These are phyloP conservation scores for Sitta carolinensis DNA, from an alignment of 2,797 vertebrate genomes.

Conservation along the genomic window DNA sequence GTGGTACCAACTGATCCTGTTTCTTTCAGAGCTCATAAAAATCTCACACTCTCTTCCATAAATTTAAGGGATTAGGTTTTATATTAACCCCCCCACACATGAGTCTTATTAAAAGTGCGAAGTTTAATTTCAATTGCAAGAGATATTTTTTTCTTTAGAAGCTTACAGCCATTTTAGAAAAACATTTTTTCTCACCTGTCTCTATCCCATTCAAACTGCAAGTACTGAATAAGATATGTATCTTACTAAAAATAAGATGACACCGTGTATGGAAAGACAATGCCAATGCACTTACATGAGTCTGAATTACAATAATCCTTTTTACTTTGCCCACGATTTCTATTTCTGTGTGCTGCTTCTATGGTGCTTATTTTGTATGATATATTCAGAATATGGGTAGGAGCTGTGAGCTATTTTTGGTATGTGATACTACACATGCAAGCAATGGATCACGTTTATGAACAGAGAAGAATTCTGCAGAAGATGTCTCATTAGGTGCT, in stretches of 20 bases:
- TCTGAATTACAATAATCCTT: background rate
- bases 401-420: conserved; percentile 38
- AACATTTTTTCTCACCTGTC: background rate
- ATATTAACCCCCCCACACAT: accelerated
- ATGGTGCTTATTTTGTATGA: background rate
- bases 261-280: background rate
- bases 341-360: conserved; percentile 18
- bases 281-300: background rate
- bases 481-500: background rate
- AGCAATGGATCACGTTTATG: background rate
- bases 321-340: background rate
- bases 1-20: background rate
- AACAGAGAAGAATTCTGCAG: background rate
- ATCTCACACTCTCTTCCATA: background rate
- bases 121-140: background rate
- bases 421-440: background rate
- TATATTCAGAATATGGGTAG: background rate
- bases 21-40: background rate
- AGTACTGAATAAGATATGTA: background rate
- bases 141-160: background rate
- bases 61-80: background rate
- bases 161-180: background rate
- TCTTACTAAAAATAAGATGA: conserved; percentile 17
- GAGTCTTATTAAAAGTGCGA: background rate
- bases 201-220: background rate